Percentiles rank a stretch among this genome's conserved stretches.
phyloP scores from a whole-genome alignment of 2,113 vertebrate genomes.

The Psilopogon haemacephalus region DNA sequence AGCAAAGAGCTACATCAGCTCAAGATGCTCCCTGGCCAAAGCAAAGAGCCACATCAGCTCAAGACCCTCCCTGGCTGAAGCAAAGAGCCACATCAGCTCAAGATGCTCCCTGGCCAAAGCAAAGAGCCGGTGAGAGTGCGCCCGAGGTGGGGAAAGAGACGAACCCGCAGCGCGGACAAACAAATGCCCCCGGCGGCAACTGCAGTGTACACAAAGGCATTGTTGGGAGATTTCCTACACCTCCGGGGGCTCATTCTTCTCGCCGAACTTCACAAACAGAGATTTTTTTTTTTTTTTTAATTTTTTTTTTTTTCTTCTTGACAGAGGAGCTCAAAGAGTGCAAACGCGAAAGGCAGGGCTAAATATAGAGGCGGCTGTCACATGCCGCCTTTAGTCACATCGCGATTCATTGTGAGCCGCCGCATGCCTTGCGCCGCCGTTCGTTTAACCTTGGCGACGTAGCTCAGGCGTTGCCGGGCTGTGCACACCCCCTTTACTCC shows the following conservation, averaged over 20 bases:
- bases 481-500: background rate
- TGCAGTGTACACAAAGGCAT: constrained; percentile 32
- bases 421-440: background rate
- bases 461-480: background rate
- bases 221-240: constrained; percentile 43
- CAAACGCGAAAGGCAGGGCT: constrained; percentile 52
- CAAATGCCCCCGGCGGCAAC: constrained; percentile 14
- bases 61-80: too few relatives aligned
- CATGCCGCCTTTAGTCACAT: constrained; percentile 65
- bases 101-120: constrained; percentile 28
- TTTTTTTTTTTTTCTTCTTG: constrained; percentile 53
- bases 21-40: too few relatives aligned
- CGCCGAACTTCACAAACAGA: constrained; percentile 57
- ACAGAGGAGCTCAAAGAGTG: constrained; percentile 51
- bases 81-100: constrained; percentile 7
- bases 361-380: constrained; percentile 67
- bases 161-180: background rate
- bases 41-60: background rate
- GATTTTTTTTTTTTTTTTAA: constrained; percentile 53
- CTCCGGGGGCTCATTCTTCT: constrained; percentile 63
- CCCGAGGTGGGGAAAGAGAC: background rate
- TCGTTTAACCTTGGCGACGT: background rate
- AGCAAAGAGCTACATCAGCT: background rate
- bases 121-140: background rate
- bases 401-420: constrained; percentile 61